These are phyloP conservation scores for Halictus ligatus DNA, from an alignment of 2,888 invertebrate genomes.

Conservation along the genomic window DNA sequence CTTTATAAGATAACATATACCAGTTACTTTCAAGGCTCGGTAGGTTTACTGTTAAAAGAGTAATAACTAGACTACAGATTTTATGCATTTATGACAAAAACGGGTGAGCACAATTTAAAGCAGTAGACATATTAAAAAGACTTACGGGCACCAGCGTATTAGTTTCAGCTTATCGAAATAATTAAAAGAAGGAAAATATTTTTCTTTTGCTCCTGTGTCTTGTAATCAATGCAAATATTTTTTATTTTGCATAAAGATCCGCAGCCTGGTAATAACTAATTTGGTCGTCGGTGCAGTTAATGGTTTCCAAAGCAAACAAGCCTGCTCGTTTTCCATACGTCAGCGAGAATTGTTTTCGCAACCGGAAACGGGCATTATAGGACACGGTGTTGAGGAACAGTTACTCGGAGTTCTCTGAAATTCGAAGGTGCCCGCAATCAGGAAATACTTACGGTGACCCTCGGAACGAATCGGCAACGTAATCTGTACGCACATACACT, in stretches of 20 bases:
- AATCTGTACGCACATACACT: conserved; percentile 31
- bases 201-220: too few species aligned
- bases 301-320: background rate
- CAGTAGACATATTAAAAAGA: too few species aligned
- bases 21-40: too few species aligned
- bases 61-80: background rate
- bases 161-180: too few species aligned
- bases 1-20: too few species aligned
- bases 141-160: too few species aligned
- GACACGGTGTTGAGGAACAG: conserved; percentile 11
- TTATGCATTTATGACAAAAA: too few species aligned
- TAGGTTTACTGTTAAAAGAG: too few species aligned
- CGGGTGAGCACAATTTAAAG: too few species aligned
- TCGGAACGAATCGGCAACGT: conserved; percentile 38
- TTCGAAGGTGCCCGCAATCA: conserved; percentile 35
- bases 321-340: background rate
- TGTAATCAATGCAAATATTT: too few species aligned
- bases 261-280: background rate
- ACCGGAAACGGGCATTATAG: conserved; percentile 4
- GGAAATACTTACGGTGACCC: conserved; percentile 44
- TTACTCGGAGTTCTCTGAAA: conserved; percentile 26
- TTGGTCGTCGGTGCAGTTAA: background rate
- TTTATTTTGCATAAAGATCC: too few species aligned
- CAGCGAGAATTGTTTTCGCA: background rate
- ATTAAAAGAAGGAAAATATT: too few species aligned